Evolutionary conservation across 2,113 vertebrate genomes (phyloP).

Genomic region (Pogona vitticeps): DNA sequence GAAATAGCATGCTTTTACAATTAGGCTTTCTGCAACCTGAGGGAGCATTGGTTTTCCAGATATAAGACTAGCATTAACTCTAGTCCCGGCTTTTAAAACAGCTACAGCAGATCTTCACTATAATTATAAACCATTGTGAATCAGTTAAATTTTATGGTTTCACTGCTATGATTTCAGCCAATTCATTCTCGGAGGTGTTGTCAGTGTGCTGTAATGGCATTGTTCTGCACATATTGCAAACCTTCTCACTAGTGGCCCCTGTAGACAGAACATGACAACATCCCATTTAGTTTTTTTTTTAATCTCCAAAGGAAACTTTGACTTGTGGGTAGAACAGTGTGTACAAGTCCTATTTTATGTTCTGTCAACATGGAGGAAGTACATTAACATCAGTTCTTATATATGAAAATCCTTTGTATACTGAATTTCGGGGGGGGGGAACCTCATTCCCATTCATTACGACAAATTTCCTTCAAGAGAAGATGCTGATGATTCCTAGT

Average conservation of each 20-base stretch:
- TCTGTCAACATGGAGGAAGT: slow-evolving; percentile 39
- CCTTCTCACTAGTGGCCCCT: background rate
- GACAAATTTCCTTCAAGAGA: slow-evolving; percentile 24
- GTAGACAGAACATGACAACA: background rate
- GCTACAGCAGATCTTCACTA: background rate
- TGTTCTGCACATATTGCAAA: background rate
- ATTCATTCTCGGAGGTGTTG: background rate
- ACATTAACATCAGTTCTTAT: slow-evolving; percentile 21
- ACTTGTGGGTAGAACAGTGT: slow-evolving; percentile 23
- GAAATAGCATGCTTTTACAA: too few relatives aligned
- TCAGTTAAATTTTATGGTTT: too few relatives aligned
- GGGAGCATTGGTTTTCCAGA: too few relatives aligned
- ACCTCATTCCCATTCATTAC: background rate
- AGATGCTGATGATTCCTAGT: background rate
- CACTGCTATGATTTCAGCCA: background rate
- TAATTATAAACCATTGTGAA: too few relatives aligned
- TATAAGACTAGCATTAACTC: too few relatives aligned
- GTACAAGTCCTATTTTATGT: slow-evolving; percentile 34
- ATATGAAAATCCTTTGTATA: too few relatives aligned
- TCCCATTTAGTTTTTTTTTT: background rate
- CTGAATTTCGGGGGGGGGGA: too few relatives aligned
- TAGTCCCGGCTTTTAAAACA: background rate
- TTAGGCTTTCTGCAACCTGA: too few relatives aligned
- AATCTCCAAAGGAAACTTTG: slow-evolving; percentile 27
- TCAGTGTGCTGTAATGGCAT: background rate